A percentile compares a stretch with the other conserved stretches of the same genome.
Evolutionary conservation across 2,113 vertebrate species (phyloP).

Genomic region (Orcinus orca): DNA sequence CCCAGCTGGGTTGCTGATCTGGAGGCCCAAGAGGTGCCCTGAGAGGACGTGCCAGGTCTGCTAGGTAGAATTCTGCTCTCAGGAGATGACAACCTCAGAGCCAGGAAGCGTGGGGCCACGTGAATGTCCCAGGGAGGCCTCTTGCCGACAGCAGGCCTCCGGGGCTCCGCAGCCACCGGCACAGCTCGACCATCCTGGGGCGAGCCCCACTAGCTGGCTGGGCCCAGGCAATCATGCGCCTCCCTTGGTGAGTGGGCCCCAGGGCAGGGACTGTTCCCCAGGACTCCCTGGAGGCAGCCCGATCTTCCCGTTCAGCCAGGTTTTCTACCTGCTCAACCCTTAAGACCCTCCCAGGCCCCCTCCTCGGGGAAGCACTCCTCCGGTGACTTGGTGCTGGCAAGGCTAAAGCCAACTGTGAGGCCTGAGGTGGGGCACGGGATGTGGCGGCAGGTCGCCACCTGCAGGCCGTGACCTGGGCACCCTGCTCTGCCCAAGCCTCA

Average conservation of each 20-base stretch:
- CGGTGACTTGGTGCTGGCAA: neutral
- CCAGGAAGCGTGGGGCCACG: neutral
- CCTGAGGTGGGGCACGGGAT: accelerated
- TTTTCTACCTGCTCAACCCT: neutral
- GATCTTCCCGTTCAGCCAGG: neutral
- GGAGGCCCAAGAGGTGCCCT: neutral
- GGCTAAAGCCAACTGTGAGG: neutral
- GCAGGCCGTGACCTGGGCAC: accelerated
- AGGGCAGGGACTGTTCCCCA: neutral
- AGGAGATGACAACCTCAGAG: neutral
- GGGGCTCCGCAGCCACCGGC: neutral
- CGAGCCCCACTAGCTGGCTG: neutral
- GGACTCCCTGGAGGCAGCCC: neutral
- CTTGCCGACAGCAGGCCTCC: too few relatives aligned
- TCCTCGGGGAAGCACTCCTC: neutral
- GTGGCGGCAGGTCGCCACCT: neutral
- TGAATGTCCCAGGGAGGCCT: neutral
- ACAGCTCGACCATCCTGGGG: neutral
- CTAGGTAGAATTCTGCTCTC: neutral
- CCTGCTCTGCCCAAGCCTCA: neutral
- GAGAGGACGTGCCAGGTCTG: neutral
- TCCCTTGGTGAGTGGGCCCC: neutral
- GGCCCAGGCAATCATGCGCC: neutral
- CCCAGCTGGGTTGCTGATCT: neutral
- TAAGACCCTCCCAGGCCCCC: neutral